Base-by-base conservation (phyloP, 2,888 invertebrate species). In the Athetis lepigone region DNA sequence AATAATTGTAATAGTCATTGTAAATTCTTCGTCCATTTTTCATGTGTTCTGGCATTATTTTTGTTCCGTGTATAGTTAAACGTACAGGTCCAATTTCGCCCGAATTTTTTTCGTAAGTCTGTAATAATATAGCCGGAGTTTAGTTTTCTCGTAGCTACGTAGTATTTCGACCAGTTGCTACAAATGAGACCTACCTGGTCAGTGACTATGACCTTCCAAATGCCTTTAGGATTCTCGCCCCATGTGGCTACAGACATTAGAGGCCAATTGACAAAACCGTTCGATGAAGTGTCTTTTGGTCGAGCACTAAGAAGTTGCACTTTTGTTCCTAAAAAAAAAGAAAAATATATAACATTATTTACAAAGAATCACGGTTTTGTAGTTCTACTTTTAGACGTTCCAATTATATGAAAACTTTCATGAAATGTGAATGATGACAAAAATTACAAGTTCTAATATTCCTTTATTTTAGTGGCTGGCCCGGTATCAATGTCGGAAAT, bases 191-290 rank as follows among this genome's bases (percentile, higher is more conserved):
- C 49, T 87, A 96, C 96, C 84, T 88, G 83, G 80, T 96, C 96
- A 42, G 87, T 79, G 47, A 96, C 75, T 21, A 88, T 85, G 13
- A 90, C 82, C n/a, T 77, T 95, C 98, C 98, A 98, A 16, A 90
- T 83, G 0, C 98, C 98, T 9, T 86, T 85, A 0, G 98, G 97
- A 66, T 96, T 90, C 90, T 99, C 99, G 0, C 98, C 98, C 99
- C 99, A 99, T 0, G 97, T 97, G 79, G 98, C 98, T 0, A 98
- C 98, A 0, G 98, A 98, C 96, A 97, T 97, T 83, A 99, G 97
- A 7, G 96, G 97, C 99, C 99, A 99, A 80, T 97, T 95, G 9
- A 90, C 85, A 85, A 98, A 98, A 4, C 98, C 98, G 8, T 94
- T 91, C 0, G 87, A 85, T 0, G 98, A 98, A 19, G 90, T 87